Base-by-base conservation (phyloP, 2,113 vertebrate genomes). In the Megaceryle torquata region DNA sequence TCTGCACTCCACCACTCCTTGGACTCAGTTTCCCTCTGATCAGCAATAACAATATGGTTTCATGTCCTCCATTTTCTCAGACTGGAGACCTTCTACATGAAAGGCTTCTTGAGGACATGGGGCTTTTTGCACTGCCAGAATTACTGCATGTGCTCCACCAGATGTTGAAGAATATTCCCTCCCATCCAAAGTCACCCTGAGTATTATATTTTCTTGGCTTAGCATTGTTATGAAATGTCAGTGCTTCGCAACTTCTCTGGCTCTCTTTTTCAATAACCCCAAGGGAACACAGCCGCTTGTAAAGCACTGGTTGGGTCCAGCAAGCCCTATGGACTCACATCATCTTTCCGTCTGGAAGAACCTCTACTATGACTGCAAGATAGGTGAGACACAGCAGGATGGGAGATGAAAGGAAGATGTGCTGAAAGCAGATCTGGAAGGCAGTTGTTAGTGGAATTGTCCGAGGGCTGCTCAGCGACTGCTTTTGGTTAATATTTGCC, bases 191-290 rank as follows among this genome's bases (percentile, higher is more conserved):
- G 88, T 75, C 90, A 86, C 82, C 74, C 86, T 44, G 69, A 89
- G 65, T 54, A 83, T 57, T 90, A 28, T 91, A 75, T 94, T 94
- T 94, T 72, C 88, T 88, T 92, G 81, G 76, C 48, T 95, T 82
- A 76, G 86, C 86, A 95, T 95, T 95, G 91, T 95, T 95, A 91
- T 56, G 90, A 94, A 95, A 96, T 88, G 82, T 81, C 82, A 95
- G 65, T 78, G 82, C 92, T 86, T 91, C 0, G 10, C 64, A 94
- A 93, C 80, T 89, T 48, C 64, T 86, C 80, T 84, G 72, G 31
- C 35, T 51, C 48, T 91, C 92, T 95, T 93, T 96, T 96, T 92
- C 90, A 96, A 93, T 11, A 12, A 41, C 50, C 95, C 79, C 3
- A 3, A 24, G 88, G 88, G 95, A 71, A 9, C 1, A 1, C 48